phyloP scores from a whole-genome alignment of 2,113 vertebrate genomes.

The Brevimyrus niger region DNA sequence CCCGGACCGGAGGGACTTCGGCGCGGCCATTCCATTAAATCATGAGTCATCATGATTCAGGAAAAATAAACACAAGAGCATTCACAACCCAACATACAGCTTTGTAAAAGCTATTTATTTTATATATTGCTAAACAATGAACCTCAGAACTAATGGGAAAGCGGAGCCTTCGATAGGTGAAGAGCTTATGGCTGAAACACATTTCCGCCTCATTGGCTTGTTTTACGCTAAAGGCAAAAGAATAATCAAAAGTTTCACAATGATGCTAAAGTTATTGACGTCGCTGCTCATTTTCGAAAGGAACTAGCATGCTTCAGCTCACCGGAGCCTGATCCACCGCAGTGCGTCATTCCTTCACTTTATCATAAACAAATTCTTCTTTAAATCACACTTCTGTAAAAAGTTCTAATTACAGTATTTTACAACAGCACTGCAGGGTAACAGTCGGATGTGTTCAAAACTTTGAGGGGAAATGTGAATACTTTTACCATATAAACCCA shows the following conservation, averaged over 20 bases:
- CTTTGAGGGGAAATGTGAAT: not conserved
- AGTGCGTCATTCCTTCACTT: constrained; percentile 38
- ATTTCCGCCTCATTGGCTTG: not conserved
- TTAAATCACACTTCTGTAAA: constrained; percentile 1
- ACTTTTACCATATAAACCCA: not conserved
- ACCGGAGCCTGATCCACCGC: constrained; percentile 15
- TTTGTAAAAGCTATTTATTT: constrained; percentile 63
- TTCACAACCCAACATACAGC: constrained; percentile 19
- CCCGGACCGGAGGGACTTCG: not conserved
- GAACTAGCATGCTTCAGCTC: constrained; percentile 13
- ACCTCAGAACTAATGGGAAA: constrained; percentile 44
- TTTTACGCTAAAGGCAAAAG: constrained; percentile 27
- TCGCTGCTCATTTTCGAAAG: constrained; percentile 17
- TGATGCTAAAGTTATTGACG: constrained; percentile 27
- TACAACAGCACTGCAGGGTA: constrained; percentile 19
- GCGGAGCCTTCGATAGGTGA: constrained; percentile 17
- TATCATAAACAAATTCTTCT: constrained; percentile 25
- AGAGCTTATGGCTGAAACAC: constrained; percentile 30
- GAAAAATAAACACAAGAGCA: not conserved
- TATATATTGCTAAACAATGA: constrained; percentile 49
- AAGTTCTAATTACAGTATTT: constrained; percentile 27
- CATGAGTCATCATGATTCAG: not conserved
- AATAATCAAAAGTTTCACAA: constrained; percentile 23
- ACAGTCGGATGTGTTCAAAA: not conserved
- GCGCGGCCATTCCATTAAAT: not conserved